A percentile compares a stretch with the other conserved stretches of the same genome.
Conservation (phyloP, 2,113 vertebrate genomes). For the Varanus komodoensis region DNA sequence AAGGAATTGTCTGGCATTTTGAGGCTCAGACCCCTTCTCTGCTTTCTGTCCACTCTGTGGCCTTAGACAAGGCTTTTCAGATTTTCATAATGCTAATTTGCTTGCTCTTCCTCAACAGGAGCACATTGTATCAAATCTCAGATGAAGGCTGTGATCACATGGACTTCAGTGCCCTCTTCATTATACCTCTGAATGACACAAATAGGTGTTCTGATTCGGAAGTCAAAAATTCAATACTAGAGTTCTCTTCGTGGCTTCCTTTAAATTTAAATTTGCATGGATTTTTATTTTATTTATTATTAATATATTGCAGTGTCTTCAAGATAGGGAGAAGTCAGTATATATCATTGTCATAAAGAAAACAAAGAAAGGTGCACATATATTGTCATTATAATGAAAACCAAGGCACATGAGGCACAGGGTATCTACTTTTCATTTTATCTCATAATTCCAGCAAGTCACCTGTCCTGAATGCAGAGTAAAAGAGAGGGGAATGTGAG, state of each 20-base stretch:
- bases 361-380: conserved; percentile 68
- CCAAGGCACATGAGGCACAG: conserved; percentile 68
- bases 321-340: conserved; percentile 69
- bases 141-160: not conserved
- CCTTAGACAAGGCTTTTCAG: not conserved
- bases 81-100: not conserved
- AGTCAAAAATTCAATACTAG: conserved; percentile 30
- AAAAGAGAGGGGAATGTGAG: conserved; percentile 58
- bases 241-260: conserved; percentile 53
- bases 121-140: not conserved
- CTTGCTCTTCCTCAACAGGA: not conserved
- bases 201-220: conserved; percentile 45
- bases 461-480: conserved; percentile 56
- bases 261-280: conserved; percentile 6
- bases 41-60: not conserved
- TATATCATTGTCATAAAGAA: conserved; percentile 67
- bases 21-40: not conserved
- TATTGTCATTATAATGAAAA: conserved; percentile 74
- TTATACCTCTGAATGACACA: conserved; percentile 27
- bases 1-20: not conserved
- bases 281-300: conserved; percentile 75
- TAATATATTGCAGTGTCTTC: conserved; percentile 68
- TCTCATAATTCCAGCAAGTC: conserved; percentile 70
- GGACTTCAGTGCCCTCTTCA: conserved; percentile 61
- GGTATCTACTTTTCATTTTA: conserved; percentile 72